phyloP scores from a whole-genome alignment of 2,113 vertebrate genomes.

The Chlorodrepanis virens region DNA sequence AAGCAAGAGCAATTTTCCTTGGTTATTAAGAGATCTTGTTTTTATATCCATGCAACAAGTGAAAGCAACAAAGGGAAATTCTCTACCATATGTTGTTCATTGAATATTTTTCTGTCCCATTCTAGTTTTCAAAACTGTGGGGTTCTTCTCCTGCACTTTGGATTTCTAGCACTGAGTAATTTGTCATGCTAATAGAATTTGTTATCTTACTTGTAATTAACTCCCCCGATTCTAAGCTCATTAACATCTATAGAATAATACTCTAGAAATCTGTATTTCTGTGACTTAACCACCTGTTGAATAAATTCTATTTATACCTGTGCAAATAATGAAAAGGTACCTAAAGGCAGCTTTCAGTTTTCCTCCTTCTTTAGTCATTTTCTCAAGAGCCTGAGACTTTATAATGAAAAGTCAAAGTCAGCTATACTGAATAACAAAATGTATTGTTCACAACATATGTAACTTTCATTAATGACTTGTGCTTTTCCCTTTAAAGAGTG shows the following conservation, averaged over 20 bases:
- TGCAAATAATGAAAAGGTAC: not conserved
- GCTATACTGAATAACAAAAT: not conserved
- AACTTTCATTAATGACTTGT: not conserved
- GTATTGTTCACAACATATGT: not conserved
- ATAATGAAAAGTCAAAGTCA: not conserved
- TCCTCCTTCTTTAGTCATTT: not conserved
- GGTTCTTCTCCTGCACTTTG: not conserved
- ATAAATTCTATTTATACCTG: not conserved
- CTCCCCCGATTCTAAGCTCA: not conserved
- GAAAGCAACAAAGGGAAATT: not conserved
- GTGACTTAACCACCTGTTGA: not conserved
- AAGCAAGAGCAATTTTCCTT: not conserved
- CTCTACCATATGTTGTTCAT: fast-evolving
- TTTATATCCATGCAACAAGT: not conserved
- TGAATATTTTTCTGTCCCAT: not conserved
- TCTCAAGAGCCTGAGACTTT: not conserved
- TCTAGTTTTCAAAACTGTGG: not conserved
- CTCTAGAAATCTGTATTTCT: not conserved
- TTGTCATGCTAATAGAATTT: not conserved
- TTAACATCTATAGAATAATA: not conserved
- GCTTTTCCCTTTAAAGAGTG: not conserved
- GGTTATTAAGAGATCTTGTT: not conserved
- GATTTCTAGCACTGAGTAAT: not conserved
- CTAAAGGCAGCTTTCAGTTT: not conserved
- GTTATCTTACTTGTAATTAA: not conserved